Evolutionary conservation across 2,113 vertebrate genomes (phyloP), one percentile per base, ranked within the genome.

Genomic region (Butorides virescens): DNA sequence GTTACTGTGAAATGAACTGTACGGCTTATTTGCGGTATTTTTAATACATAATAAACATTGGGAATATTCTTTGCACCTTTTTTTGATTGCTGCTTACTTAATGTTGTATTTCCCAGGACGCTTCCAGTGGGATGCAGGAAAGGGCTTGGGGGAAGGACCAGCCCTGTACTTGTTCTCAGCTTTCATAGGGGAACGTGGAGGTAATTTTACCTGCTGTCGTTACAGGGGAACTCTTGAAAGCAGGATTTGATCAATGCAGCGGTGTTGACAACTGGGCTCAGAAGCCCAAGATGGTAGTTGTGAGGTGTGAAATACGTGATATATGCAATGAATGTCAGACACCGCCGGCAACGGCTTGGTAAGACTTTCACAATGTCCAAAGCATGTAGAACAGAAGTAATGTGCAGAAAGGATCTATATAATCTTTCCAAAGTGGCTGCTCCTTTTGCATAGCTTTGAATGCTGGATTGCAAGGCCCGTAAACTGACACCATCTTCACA

Each of bases 1-100:
- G 97, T 98, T 98, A 98, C 98, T 98, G 98, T 98, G 98, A 98
- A 98, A 98, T 94, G 92, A 97, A 97, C 90, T 97, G 96, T 98
- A 97, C 95, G 97, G 97, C 97, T 98, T 98, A 96, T 96, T 97
- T 96, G 97, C 97, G 59, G 91, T 98, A 98, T 98, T 97, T 98
- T 98, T 98, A 98, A 98, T 98, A 97, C 97, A 96, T 98, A 98
- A 98, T 98, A 98, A 98, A 98, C 91, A 96, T 96, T 97, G 96
- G 93, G 97, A 98, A 96, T 97, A 98, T 97, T 98, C 96, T 97
- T 98, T 97, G n/a, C 89, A 95, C 37, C 37, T 95, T 92, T 93
- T 80, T 52, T 59, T 91, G 36, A 29, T 94, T 88, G 46, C 67
- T 86, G 44, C 42, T 87, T 95, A 15, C 37, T 95, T 92, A n/a